Conservation (phyloP, 2,113 vertebrate genomes). For the Turdus rufiventris region DNA sequence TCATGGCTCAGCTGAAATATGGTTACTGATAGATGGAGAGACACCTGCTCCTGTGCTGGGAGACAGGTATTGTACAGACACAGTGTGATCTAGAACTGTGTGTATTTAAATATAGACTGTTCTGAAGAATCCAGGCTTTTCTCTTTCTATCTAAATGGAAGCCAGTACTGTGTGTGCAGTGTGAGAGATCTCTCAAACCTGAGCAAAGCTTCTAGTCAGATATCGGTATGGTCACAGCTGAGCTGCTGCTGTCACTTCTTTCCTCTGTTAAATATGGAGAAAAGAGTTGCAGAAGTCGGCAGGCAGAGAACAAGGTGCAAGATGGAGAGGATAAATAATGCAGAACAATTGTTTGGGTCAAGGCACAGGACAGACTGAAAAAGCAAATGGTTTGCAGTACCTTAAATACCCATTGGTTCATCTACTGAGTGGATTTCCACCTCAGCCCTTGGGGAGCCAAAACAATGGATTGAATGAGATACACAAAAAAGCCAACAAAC, state of each 20-base stretch:
- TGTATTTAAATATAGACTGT: background rate
- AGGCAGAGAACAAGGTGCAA: background rate
- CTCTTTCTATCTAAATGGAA: background rate
- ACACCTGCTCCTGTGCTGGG: background rate
- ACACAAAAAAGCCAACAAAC: background rate
- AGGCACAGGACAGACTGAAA: background rate
- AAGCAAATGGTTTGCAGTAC: background rate
- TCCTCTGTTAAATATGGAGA: background rate
- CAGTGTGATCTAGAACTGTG: fast-evolving
- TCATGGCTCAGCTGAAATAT: background rate
- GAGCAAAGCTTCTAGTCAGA: background rate
- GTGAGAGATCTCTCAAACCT: background rate
- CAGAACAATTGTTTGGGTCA: background rate
- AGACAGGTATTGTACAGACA: no score
- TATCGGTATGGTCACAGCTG: background rate
- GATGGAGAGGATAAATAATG: background rate
- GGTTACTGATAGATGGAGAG: background rate
- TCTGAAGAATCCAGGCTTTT: background rate
- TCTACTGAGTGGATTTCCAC: background rate
- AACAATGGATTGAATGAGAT: background rate
- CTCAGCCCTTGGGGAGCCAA: background rate
- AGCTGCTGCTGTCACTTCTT: no score
- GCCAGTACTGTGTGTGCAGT: background rate
- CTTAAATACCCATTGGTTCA: background rate
- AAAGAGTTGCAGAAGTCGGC: background rate